Evolutionary conservation across 1,140 invertebrate species (phyloP).

Genomic region (Intoshia linei): DNA sequence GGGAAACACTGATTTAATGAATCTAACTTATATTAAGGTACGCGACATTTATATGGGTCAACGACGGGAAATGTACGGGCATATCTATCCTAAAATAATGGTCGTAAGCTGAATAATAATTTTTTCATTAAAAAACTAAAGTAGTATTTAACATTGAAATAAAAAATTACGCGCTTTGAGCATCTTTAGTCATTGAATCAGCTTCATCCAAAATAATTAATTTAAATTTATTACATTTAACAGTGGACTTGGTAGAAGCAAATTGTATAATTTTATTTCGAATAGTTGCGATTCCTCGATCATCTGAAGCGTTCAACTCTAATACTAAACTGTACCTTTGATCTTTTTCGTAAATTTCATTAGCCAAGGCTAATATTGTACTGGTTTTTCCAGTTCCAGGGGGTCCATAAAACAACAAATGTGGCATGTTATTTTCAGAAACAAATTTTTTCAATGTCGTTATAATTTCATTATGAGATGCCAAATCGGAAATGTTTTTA

Average conservation of each 20-base stretch:
- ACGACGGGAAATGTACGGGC: no score
- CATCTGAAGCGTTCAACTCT: constrained; percentile 89
- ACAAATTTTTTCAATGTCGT: constrained; percentile 72
- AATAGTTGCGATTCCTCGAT: constrained; percentile 81
- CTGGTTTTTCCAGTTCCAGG: constrained; percentile 93
- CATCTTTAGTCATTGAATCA: constrained; percentile 97
- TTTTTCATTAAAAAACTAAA: neutral
- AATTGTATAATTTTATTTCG: constrained; percentile 78
- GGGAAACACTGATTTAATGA: no score
- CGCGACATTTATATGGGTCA: no score
- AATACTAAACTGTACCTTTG: constrained; percentile 23
- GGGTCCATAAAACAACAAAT: constrained; percentile 84
- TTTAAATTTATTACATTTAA: constrained; percentile 52
- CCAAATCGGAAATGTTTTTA: constrained; percentile 49
- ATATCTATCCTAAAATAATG: no score
- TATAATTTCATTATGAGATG: constrained; percentile 84
- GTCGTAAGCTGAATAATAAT: no score
- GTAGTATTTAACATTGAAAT: neutral
- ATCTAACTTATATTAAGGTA: no score
- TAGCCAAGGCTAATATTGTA: constrained; percentile 77
- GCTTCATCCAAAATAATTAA: constrained; percentile 93
- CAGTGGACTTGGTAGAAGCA: constrained; percentile 77
- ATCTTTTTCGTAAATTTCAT: constrained; percentile 8
- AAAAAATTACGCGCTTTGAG: constrained; percentile 69
- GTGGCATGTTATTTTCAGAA: constrained; percentile 56